A percentile compares a stretch with the other conserved stretches of the same genome.
phyloP scores from a whole-genome alignment of 2,888 invertebrate species.

The Agrochola circellaris region DNA sequence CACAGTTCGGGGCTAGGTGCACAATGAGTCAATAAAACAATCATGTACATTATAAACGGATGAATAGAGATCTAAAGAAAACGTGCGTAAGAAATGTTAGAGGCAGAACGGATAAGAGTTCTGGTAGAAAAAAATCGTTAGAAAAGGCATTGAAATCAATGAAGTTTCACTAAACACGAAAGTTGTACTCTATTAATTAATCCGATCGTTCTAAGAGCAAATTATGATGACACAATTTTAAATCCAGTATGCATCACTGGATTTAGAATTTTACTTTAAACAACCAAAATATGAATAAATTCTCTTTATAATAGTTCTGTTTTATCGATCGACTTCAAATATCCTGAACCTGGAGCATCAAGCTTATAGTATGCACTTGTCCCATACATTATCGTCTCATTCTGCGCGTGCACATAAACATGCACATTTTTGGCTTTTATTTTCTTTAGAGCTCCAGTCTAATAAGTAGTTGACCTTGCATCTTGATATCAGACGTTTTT shows the following conservation, averaged over 20 bases:
- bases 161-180: neutral
- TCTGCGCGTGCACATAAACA: conserved; percentile 24
- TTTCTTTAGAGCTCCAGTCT: conserved; percentile 11
- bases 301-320: neutral
- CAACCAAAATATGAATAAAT: neutral
- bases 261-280: neutral
- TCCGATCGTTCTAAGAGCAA: neutral
- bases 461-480: conserved; percentile 11
- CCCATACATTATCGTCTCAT: conserved; percentile 21
- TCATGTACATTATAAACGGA: neutral
- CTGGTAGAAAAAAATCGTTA: neutral
- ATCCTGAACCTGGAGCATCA: neutral
- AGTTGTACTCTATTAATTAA: too few relatives aligned
- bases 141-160: neutral
- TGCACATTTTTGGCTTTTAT: conserved; percentile 29
- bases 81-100: neutral
- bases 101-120: neutral
- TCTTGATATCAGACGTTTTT: conserved; percentile 7
- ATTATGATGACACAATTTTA: too few relatives aligned
- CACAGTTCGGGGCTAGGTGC: conserved; percentile 10
- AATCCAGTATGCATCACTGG: neutral
- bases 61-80: neutral
- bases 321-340: neutral
- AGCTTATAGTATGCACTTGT: neutral
- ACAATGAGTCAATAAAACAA: conserved; percentile 11